These are phyloP conservation scores for Parazoanthus atlanticus DNA, from an alignment of 92 coral and sea anemone genomes.

Conservation along the genomic window DNA sequence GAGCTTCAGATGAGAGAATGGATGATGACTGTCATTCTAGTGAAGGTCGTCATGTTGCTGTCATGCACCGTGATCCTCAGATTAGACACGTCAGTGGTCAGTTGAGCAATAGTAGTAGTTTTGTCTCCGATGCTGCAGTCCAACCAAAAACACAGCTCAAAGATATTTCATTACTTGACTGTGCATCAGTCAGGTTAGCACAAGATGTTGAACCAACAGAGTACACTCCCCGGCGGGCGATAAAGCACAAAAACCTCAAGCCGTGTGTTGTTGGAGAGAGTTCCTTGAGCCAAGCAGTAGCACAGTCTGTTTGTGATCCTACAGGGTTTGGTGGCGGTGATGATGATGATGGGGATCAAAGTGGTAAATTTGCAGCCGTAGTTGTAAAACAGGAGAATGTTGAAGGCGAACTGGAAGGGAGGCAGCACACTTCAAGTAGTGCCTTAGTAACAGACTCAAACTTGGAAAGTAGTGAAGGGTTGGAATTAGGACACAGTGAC, in stretches of 20 bases:
- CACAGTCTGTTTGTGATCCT: not conserved
- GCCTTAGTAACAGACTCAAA: not conserved
- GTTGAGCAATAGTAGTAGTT: not conserved
- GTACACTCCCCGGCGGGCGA: not conserved
- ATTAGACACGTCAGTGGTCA: not conserved
- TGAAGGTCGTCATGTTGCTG: not conserved
- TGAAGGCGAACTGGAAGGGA: slow-evolving; percentile 14
- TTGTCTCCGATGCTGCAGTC: not conserved
- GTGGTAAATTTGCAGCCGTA: not conserved
- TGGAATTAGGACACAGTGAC: not conserved
- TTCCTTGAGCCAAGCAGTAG: slow-evolving; percentile 12
- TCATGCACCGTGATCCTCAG: slow-evolving; percentile 5
- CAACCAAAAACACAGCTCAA: not conserved
- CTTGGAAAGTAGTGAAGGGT: not conserved
- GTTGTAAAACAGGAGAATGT: slow-evolving; percentile 32
- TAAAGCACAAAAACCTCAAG: not conserved
- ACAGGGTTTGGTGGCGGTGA: too few species aligned
- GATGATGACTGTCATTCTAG: not conserved
- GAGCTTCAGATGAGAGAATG: not conserved
- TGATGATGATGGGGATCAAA: not conserved
- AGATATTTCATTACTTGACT: not conserved
- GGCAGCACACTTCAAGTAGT: not conserved
- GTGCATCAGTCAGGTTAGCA: not conserved
- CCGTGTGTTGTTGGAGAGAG: not conserved
- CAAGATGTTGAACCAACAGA: not conserved